phyloP scores from a whole-genome alignment of 1,140 invertebrate species.

The Gonioctena quinquepunctata region DNA sequence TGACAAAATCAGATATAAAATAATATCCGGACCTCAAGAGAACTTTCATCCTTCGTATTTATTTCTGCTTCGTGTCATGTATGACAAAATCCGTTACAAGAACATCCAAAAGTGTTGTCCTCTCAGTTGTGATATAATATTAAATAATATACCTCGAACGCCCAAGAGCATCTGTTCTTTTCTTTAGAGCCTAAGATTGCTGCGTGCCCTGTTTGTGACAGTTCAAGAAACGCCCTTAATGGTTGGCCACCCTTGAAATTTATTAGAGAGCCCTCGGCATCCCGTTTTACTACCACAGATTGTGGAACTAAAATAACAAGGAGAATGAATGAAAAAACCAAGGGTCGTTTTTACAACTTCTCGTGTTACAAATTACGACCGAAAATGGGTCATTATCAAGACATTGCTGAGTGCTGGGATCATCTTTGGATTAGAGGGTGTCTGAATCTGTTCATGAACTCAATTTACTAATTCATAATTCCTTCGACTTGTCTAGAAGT shows the following conservation, averaged over 20 bases:
- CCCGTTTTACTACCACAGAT: slow-evolving; percentile 1
- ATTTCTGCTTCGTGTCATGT: background rate
- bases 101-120: background rate
- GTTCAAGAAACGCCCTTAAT: slow-evolving; percentile 10
- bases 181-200: background rate
- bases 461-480: no score
- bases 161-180: slow-evolving; percentile 3
- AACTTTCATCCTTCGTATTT: no score
- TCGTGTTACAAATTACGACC: background rate
- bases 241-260: slow-evolving; percentile 5
- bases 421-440: no score
- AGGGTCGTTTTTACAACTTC: background rate
- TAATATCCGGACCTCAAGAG: no score
- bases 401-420: no score
- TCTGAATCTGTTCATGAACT: no score
- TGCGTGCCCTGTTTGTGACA: slow-evolving; percentile 5
- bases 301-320: slow-evolving; percentile 6
- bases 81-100: background rate
- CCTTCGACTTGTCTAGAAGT: no score
- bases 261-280: slow-evolving; percentile 2
- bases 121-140: no score
- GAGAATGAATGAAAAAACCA: background rate
- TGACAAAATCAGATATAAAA: no score
- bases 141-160: background rate
- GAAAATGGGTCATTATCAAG: background rate